phyloP scores from a whole-genome alignment of 2,113 vertebrate species.

The Eonycteris spelaea region DNA sequence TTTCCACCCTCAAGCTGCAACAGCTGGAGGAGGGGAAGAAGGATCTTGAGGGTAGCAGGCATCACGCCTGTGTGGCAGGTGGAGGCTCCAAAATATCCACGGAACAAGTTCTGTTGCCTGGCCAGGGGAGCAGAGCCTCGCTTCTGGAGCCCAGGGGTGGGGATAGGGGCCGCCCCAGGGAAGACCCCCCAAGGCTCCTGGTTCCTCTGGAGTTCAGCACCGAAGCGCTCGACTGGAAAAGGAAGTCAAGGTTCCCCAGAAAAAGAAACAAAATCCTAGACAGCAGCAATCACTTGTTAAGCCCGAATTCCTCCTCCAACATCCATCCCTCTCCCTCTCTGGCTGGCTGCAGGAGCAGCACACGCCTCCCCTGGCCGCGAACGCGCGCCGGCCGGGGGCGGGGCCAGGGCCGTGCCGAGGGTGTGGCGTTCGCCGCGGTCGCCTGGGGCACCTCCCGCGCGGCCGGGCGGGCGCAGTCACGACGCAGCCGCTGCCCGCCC shows the following conservation, averaged over 20 bases:
- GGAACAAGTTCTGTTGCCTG: slow-evolving; percentile 57
- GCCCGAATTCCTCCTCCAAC: slow-evolving; percentile 65
- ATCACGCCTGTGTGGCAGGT: slow-evolving; percentile 62
- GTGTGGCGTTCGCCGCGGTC: slow-evolving; percentile 43
- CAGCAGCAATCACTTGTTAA: slow-evolving; percentile 70
- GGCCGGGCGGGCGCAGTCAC: slow-evolving; percentile 46
- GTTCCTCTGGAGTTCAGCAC: slow-evolving; percentile 49
- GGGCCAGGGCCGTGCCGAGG: slow-evolving; percentile 61
- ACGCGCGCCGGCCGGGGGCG: slow-evolving; percentile 26
- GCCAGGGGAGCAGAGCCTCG: neutral
- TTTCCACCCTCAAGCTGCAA: slow-evolving; percentile 52
- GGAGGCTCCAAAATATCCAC: slow-evolving; percentile 47
- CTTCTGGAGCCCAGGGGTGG: neutral
- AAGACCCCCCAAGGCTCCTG: slow-evolving; percentile 44
- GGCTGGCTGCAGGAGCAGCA: slow-evolving; percentile 63
- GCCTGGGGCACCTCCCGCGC: slow-evolving; percentile 16
- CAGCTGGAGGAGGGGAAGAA: slow-evolving; percentile 64
- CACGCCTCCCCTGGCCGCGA: slow-evolving; percentile 73
- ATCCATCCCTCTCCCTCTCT: slow-evolving; percentile 47
- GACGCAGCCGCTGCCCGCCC: neutral
- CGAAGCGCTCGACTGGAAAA: neutral
- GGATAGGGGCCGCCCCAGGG: neutral
- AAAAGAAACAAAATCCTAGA: slow-evolving; percentile 53
- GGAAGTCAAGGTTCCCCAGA: slow-evolving; percentile 25
- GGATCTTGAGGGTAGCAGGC: slow-evolving; percentile 43